Conservation (phyloP, 2,888 invertebrate genomes). For the Drepana falcataria region DNA sequence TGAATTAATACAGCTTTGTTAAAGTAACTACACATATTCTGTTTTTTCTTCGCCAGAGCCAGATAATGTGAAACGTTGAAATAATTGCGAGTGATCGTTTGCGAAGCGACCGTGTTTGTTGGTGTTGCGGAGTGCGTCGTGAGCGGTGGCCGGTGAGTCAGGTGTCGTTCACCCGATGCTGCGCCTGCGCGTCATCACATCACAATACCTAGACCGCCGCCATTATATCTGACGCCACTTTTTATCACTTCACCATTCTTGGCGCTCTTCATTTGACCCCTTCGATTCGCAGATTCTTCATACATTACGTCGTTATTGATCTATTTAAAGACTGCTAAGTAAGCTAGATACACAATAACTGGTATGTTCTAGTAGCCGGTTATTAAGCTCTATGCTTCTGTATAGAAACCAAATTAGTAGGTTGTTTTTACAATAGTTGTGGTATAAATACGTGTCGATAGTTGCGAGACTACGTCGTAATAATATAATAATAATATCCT, state of each 20-base stretch:
- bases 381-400: no score
- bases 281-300: not conserved
- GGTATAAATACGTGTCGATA: no score
- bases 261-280: slow-evolving; percentile 2
- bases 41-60: no score
- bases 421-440: no score
- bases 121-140: slow-evolving; percentile 1
- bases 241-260: slow-evolving; percentile 17
- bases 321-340: not conserved
- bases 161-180: slow-evolving; percentile 61
- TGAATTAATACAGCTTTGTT: no score
- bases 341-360: not conserved
- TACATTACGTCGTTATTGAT: not conserved
- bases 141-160: slow-evolving; percentile 49
- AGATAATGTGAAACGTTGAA: slow-evolving; percentile 4
- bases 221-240: slow-evolving; percentile 44
- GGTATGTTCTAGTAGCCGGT: not conserved
- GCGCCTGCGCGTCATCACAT: slow-evolving; percentile 48
- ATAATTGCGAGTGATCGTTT: slow-evolving; percentile 27
- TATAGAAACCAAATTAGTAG: no score
- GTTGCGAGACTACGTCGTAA: no score
- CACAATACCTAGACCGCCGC: slow-evolving; percentile 52
- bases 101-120: slow-evolving; percentile 37
- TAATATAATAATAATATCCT: no score
- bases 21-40: no score